Conservation (phyloP, 2,888 invertebrate genomes). For the Hartigia nigra region DNA sequence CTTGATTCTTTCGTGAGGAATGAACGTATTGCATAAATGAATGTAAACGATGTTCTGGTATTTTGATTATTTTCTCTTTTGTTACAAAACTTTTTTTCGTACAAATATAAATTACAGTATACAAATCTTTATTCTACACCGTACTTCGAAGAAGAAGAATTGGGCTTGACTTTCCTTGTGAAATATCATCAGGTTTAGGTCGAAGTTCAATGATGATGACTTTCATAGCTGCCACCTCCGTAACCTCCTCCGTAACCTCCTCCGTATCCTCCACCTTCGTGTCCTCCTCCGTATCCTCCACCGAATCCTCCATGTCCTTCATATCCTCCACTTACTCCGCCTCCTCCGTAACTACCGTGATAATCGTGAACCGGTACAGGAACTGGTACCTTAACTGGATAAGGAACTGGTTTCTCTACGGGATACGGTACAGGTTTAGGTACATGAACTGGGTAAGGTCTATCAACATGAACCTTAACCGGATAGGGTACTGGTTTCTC, state of each 20-base stretch:
- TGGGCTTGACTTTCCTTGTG: not conserved
- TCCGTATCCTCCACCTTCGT: constrained; percentile 30
- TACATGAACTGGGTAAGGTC: constrained; percentile 41
- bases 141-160: not conserved
- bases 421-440: constrained; percentile 66
- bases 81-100: not conserved
- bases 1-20: not conserved
- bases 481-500: constrained; percentile 74
- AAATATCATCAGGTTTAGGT: not conserved
- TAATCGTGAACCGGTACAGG: constrained; percentile 72
- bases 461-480: constrained; percentile 68
- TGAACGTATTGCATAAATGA: not conserved
- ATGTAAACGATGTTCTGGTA: not conserved
- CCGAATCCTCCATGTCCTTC: constrained; percentile 51
- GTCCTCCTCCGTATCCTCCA: constrained; percentile 23
- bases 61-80: not conserved
- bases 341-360: constrained; percentile 36
- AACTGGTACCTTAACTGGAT: constrained; percentile 75
- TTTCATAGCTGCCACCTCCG: not conserved
- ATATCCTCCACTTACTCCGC: constrained; percentile 48
- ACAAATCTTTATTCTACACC: not conserved
- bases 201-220: not conserved
- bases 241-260: constrained; percentile 30
- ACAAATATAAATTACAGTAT: not conserved
- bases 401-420: constrained; percentile 73